Conservation (phyloP, 2,797 vertebrate species). For the Falco naumanni region DNA sequence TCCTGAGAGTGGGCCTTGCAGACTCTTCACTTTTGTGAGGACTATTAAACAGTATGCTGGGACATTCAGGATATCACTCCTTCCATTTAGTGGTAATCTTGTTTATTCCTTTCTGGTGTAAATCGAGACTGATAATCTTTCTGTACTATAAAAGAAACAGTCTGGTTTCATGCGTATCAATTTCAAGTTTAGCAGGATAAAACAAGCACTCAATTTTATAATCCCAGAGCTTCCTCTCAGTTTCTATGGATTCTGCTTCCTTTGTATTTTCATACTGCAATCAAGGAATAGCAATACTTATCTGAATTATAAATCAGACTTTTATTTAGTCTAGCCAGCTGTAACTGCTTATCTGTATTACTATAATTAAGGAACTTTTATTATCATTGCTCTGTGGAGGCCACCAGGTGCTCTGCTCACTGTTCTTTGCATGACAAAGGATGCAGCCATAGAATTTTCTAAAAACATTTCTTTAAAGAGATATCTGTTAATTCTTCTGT, state of each 20-base stretch:
- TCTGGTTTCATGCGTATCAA: background rate
- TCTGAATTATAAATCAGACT: constrained; percentile 38
- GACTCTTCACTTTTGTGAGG: background rate
- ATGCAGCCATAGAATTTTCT: background rate
- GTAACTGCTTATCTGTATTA: background rate
- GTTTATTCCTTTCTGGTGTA: background rate
- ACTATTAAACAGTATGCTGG: background rate
- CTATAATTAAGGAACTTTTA: constrained; percentile 30
- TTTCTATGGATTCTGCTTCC: constrained; percentile 7
- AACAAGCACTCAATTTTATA: background rate
- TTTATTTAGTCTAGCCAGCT: constrained; percentile 28
- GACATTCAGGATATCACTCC: background rate
- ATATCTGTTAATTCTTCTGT: background rate
- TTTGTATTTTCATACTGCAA: constrained; percentile 19
- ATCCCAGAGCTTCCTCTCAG: background rate
- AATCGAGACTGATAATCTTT: background rate
- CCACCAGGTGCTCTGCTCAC: background rate
- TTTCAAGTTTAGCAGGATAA: background rate
- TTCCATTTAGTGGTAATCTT: background rate
- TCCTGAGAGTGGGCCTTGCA: background rate
- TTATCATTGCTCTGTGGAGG: background rate
- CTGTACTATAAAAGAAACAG: background rate
- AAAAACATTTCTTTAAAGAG: background rate
- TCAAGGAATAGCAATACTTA: constrained; percentile 3
- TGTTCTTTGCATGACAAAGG: background rate